A percentile compares a stretch with the other conserved stretches of the same genome.
Evolutionary conservation across 2,888 invertebrate species (phyloP).

Genomic region (Cryptosula pallasiana): DNA sequence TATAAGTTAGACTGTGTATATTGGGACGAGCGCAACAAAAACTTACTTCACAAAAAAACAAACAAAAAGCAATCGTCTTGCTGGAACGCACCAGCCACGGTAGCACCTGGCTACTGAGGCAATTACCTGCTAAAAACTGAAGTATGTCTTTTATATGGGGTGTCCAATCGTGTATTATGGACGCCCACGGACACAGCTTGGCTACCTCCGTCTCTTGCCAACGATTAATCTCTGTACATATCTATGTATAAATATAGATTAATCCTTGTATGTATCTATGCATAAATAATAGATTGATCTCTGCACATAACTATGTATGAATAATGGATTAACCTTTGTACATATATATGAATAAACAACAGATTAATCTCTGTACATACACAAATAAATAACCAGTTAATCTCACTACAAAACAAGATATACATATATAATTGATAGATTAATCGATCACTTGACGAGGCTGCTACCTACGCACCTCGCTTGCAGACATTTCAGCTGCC

Average conservation of each 20-base stretch:
- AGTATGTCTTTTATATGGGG: constrained; percentile 7
- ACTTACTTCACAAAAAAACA: too few relatives aligned
- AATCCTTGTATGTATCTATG: too few relatives aligned
- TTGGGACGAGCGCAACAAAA: too few relatives aligned
- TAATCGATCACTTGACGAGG: too few relatives aligned
- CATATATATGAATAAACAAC: too few relatives aligned
- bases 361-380: not conserved
- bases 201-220: constrained; percentile 18
- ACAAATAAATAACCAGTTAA: too few relatives aligned
- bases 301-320: not conserved
- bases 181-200: constrained; percentile 10
- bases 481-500: not conserved
- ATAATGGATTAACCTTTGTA: not conserved
- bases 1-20: too few relatives aligned
- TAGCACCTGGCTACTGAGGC: not conserved
- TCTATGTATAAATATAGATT: not conserved
- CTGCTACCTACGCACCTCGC: not conserved
- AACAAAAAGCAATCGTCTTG: too few relatives aligned
- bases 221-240: not conserved
- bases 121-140: not conserved
- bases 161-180: not conserved
- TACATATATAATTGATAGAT: too few relatives aligned
- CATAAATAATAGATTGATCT: too few relatives aligned
- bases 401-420: too few relatives aligned
- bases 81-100: too few relatives aligned